A percentile compares a stretch with the other conserved stretches of the same genome.
phyloP scores from a whole-genome alignment of 2,113 vertebrate genomes.

The Brachirus orientalis region DNA sequence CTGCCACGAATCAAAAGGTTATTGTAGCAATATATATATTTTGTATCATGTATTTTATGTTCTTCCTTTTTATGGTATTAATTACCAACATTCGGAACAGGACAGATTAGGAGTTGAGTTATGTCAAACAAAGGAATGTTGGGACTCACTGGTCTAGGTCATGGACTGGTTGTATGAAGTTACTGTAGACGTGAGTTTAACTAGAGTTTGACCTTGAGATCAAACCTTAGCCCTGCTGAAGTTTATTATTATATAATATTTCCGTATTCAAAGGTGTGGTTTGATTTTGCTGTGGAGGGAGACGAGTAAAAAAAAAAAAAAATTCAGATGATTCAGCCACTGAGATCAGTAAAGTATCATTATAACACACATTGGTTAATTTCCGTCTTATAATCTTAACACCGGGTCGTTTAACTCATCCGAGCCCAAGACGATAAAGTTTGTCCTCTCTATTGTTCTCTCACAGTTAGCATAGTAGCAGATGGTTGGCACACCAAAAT shows the following conservation, averaged over 20 bases:
- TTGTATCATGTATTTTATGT: no score
- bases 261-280: not conserved
- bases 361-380: not conserved
- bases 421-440: slow-evolving; percentile 8
- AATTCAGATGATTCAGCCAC: not conserved
- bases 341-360: not conserved
- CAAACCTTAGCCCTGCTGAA: not conserved
- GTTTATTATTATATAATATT: no score
- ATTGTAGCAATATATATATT: no score
- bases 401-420: slow-evolving; percentile 2
- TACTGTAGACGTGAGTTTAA: not conserved
- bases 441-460: slow-evolving; percentile 9
- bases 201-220: not conserved
- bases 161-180: not conserved
- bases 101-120: no score
- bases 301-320: not conserved
- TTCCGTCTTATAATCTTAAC: not conserved
- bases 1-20: not conserved
- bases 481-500: slow-evolving; percentile 39
- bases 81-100: no score
- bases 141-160: not conserved
- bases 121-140: no score
- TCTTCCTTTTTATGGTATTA: no score
- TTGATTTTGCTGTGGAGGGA: not conserved
- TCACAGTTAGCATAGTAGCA: slow-evolving; percentile 23